Percentiles rank a stretch among this genome's conserved stretches.
These are phyloP conservation scores for Machaerirhynchus nigripectus DNA, from an alignment of 2,113 vertebrate species.

Conservation along the genomic window DNA sequence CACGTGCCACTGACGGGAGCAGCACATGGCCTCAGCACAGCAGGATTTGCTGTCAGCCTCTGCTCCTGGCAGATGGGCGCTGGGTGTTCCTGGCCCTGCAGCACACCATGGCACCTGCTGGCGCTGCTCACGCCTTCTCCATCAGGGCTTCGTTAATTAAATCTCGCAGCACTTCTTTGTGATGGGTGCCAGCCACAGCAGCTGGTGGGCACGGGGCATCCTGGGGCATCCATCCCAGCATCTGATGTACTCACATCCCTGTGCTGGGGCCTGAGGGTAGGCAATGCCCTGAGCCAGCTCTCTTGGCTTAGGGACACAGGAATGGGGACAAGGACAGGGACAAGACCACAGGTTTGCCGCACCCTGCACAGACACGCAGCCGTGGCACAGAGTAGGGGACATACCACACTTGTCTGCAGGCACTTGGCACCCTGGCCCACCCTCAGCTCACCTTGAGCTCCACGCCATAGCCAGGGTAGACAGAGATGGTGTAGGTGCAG, in stretches of 20 bases:
- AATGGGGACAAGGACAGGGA: background rate
- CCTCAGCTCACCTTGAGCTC: constrained; percentile 86
- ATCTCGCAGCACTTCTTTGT: background rate
- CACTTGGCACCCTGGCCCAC: background rate
- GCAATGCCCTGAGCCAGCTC: background rate
- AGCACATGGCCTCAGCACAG: background rate
- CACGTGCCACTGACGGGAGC: rapidly evolving
- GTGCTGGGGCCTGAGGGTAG: rapidly evolving
- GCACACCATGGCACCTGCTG: background rate
- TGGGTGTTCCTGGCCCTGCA: background rate
- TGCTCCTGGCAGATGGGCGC: background rate
- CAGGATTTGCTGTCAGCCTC: background rate
- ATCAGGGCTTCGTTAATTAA: background rate
- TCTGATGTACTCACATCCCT: rapidly evolving
- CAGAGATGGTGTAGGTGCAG: constrained; percentile 87
- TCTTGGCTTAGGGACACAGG: background rate
- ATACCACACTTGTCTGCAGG: rapidly evolving
- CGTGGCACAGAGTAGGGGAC: rapidly evolving
- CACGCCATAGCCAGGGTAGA: constrained; percentile 90
- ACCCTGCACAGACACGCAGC: background rate
- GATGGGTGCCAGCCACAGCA: background rate
- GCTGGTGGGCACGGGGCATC: background rate
- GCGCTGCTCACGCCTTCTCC: background rate
- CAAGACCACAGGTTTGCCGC: background rate
- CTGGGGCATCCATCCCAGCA: background rate